Evolutionary conservation across 2,888 invertebrate species (phyloP), one percentile per base, ranked within the genome.

Genomic region (Tineola bisselliella): DNA sequence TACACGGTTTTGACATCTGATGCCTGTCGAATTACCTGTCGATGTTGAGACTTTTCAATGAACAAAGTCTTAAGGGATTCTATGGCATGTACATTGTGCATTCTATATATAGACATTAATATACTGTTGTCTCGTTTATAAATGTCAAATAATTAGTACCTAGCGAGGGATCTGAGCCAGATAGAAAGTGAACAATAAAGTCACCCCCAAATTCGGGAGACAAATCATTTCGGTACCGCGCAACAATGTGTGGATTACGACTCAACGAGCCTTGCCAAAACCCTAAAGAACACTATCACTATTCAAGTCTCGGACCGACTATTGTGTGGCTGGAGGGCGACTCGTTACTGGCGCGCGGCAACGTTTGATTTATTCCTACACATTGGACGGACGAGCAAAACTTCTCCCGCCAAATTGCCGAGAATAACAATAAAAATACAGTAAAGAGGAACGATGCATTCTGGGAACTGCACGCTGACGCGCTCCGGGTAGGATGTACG

Each of bases 371-470:
- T 65, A 65, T 63, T 18, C 48, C 57, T 61, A 60, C 60, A 19
- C 48, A 38, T 44, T 43, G 58, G 58, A 58, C 33, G 44, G 19
- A 59, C 61, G 72, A 73, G 75, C 78, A 80, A 79, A 78, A 72
- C 58, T 71, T 62, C 69, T 62, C 68, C 66, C 69, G 66, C 73
- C 65, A 73, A 79, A 77, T 79, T 72, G 72, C 71, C 72, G 71
- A 70, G 69, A 66, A 73, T 76, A 76, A 72, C 74, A 77, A 64
- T 71, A 75, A 79, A 81, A 79, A 78, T 82, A 80, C 79, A 74
- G 81, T 77, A 79, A 84, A 79, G 75, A 77, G 74, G 77, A 76
- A 76, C 81, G 78, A 77, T 80, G 82, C 84, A 81, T 84, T 84
- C 84, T 76, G 72, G 77, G 81, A 83, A 86, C 76, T 79, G 82